Base-by-base conservation (phyloP, 2,113 vertebrate species). In the Atlantisia rogersi region DNA sequence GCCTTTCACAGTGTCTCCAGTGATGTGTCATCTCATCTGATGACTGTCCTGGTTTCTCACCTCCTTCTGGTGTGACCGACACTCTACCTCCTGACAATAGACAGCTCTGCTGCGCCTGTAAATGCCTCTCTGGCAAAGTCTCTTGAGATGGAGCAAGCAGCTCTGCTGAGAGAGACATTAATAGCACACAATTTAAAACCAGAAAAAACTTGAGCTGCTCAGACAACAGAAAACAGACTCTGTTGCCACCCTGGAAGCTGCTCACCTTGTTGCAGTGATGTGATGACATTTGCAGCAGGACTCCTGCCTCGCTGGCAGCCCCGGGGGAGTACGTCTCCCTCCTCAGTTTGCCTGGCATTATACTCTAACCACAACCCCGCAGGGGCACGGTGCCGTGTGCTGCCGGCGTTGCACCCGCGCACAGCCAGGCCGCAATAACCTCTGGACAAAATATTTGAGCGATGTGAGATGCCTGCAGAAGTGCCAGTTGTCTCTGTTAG, bases 241-340 rank as follows among this genome's bases (percentile, higher is more conserved):
- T 77, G 56, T 31, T 0, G 0, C 44, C 52, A 39, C 24, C 53
- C n/a, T 0, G 0, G 82, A 24, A 37, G 20, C 39, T 0, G 3
- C 32, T 53, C 28, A 55, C 12, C 20, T 75, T 42, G 20, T 35
- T 35, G 35, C 35, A 35, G 35, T 37, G 60, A 39, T 15, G 3
- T 1, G 7, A 40, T 68, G n/a, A 12, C 4, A 2, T 69, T 40
- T 46, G 39, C 85, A 92, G 63, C 53, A 70, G 21, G 15, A 24
- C 17, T 81, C 28, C 46, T 15, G 8, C 44, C 31, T 67, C 58
- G 21, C 35, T 2, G 12, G 19, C 83, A 88, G 18, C 29, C n/a
- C 44, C 59, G 10, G 37, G 16, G 7, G 21, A 67, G 63, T 21
- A 22, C 2, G 5, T 25, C n/a, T 76, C 58, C 84, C 40, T 52